Evolutionary conservation across 2,888 invertebrate genomes (phyloP), one percentile per base, ranked within the genome.

Genomic region (Bombylius major): DNA sequence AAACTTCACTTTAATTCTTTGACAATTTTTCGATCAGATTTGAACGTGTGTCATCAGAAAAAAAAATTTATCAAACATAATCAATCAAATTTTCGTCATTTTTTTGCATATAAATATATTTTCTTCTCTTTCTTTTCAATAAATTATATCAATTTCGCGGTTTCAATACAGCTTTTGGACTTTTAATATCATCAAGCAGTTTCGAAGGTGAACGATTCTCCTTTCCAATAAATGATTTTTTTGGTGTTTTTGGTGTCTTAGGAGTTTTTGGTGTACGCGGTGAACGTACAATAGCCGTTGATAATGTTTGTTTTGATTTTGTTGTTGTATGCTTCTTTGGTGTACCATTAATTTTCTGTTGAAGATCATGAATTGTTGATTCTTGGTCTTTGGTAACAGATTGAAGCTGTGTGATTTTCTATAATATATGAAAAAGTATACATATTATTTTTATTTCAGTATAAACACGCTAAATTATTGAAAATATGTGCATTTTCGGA

Each of bases 161-260:
- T 32, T 55, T 55, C 4, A 55, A 47, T 6, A 55, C 47, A 13
- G 47, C 51, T 47, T 72, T 72, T 58, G 71, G 67, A 58, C 71
- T 71, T 63, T 72, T 61, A 4, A 55, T 54, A 8, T 57, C 66
- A 60, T 72, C 72, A 11, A 71, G 14, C 6, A 6, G 4, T 11
- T 42, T 67, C 58, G 64, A 65, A 49, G 71, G 70, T 47, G 71
- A 60, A 42, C 61, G 46, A 59, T 73, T 73, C 59, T 74, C 73
- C 61, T 74, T 74, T 54, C 73, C 73, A 47, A 69, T 64, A 52
- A 72, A 73, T 39, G 39, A n/a, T 23, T 74, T 73, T 23, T 72
- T 45, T 4, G 45, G 45, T 45, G 45, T 45, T 61, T 47, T 55
- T 31, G 62, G 62, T n/a, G 60, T 58, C 31, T 57, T 71, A 53